A percentile compares a stretch with the other conserved stretches of the same genome.
These are phyloP conservation scores for Melitaea athalia DNA, from an alignment of 2,888 invertebrate genomes.

Conservation along the genomic window DNA sequence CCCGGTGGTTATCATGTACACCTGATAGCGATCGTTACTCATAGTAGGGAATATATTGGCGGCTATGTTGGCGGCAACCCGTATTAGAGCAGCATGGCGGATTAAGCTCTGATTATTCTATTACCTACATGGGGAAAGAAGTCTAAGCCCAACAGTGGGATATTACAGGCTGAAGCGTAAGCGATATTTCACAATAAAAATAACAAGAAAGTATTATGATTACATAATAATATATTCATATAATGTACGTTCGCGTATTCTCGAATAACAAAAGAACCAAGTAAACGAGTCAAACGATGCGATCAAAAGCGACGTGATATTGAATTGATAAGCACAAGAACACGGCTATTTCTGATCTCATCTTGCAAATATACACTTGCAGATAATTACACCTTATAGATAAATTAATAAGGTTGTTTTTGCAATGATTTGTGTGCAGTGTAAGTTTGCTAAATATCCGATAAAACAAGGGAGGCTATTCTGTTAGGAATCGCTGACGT, in stretches of 20 bases:
- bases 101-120: no score
- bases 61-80: no score
- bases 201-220: background rate
- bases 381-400: conserved; percentile 25
- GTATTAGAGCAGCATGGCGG: no score
- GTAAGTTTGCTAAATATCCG: conserved; percentile 47
- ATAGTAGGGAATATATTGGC: no score
- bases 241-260: conserved; percentile 6
- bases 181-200: background rate
- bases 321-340: conserved; percentile 68
- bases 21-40: no score
- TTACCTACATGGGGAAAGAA: no score
- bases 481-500: conserved; percentile 74
- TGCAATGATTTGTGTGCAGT: conserved; percentile 17
- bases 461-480: conserved; percentile 74
- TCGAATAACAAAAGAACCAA: conserved; percentile 35
- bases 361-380: conserved; percentile 16
- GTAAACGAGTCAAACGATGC: conserved; percentile 49
- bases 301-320: conserved; percentile 71
- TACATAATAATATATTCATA: background rate
- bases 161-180: no score
- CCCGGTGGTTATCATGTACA: no score
- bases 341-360: conserved; percentile 45
- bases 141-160: no score
- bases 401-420: conserved; percentile 3